Evolutionary conservation across 2,797 vertebrate species (phyloP), one percentile per base, ranked within the genome.

Genomic region (Lepilemur septentrionalis): DNA sequence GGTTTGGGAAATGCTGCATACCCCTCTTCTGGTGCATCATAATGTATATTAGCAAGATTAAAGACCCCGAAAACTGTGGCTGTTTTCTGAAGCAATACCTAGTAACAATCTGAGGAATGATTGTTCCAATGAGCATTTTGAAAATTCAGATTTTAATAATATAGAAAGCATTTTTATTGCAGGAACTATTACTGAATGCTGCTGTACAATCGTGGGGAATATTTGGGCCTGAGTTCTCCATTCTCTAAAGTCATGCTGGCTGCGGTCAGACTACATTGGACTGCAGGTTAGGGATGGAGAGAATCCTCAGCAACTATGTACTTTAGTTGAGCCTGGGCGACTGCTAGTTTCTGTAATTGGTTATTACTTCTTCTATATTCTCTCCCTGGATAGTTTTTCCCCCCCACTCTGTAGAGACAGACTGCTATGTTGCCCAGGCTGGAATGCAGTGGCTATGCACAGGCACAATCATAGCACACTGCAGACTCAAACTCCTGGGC

Each of bases 101-200:
- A 69, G 67, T 59, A 94, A 81, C 67, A 93, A 28, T 73, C 65
- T 61, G 59, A 87, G 65, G 46, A 76, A 75, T 82, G 65, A 67
- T 9, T 76, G 87, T 85, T 82, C 65, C 38, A 38, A 9, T 43
- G 86, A 76, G 87, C 17, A 43, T 85, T 93, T 59, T 72, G 48
- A 79, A 95, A 91, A 55, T 75, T 78, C 86, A 52, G 17, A 38
- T 32, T 89, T 95, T 85, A 85, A 61, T 89, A 61, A 55, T 61
- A 92, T 10, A 63, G 88, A 95, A 78, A 89, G 30, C 73, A 86
- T 93, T 96, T 97, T 94, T 94, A 83, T 96, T 93, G 73, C 85
- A 80, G 41, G 78, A 65, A 78, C 65, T 85, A 91, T 86, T 84
- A 55, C 52, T 43, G 38, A 94, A 80, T 52, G 59, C 48, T 94